Percentiles rank a stretch among this genome's conserved stretches.
Evolutionary conservation across 2,113 vertebrate species (phyloP).

Genomic region (Phaethornis superciliosus): DNA sequence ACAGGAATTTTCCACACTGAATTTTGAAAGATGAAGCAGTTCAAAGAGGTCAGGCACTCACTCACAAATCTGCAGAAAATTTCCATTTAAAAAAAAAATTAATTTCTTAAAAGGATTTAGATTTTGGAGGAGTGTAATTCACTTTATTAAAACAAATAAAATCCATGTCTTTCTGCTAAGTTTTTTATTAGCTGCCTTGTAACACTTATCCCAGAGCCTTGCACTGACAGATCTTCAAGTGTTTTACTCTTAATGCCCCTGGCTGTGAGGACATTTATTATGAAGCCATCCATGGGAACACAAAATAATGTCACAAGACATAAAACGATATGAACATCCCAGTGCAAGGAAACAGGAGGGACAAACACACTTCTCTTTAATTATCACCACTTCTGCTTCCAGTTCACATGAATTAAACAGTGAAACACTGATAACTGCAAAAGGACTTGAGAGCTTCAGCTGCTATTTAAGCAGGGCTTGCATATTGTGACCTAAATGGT

Average conservation of each 20-base stretch:
- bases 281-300: not conserved
- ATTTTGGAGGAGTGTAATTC: not conserved
- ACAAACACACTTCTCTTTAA: not conserved
- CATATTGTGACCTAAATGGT: not conserved
- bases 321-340: not conserved
- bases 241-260: not conserved
- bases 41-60: not conserved
- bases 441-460: not conserved
- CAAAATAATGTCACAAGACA: not conserved
- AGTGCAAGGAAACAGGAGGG: not conserved
- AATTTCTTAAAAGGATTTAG: not conserved
- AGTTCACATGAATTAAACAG: not conserved
- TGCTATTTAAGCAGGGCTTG: not conserved
- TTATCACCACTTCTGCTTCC: not conserved
- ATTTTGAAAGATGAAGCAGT: not conserved
- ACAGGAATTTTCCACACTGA: constrained; percentile 23
- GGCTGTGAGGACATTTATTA: not conserved
- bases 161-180: not conserved
- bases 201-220: not conserved
- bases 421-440: not conserved
- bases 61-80: not conserved
- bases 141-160: not conserved
- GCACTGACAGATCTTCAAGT: not conserved
- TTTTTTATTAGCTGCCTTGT: not conserved
- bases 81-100: not conserved